Conservation (phyloP, 2,113 vertebrate species). For the Osmerus mordax region DNA sequence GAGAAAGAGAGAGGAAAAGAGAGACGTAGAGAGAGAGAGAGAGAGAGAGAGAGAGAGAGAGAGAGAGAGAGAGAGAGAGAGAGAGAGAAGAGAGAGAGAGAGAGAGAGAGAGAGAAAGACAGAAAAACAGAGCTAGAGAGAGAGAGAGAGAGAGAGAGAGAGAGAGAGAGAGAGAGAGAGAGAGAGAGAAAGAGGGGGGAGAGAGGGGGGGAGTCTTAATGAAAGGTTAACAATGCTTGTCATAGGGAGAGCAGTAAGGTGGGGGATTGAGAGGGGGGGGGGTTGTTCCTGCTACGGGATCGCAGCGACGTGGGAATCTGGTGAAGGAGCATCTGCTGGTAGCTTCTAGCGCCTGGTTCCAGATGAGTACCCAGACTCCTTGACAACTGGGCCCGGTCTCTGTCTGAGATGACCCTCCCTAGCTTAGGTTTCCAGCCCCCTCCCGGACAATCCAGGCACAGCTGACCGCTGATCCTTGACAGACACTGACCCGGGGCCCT, state of each 20-base stretch:
- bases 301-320: slow-evolving; percentile 44
- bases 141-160: slow-evolving; percentile 41
- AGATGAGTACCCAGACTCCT: slow-evolving; percentile 46
- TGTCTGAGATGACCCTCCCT: slow-evolving; percentile 9
- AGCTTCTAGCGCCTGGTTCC: slow-evolving; percentile 27
- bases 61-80: slow-evolving; percentile 24
- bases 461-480: slow-evolving; percentile 16
- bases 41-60: slow-evolving; percentile 18
- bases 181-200: slow-evolving; percentile 50
- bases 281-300: background rate
- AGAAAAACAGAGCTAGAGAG: slow-evolving; percentile 16
- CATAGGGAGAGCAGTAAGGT: slow-evolving; percentile 8
- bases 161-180: background rate
- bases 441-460: slow-evolving; percentile 12
- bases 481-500: background rate
- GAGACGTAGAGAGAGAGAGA: background rate
- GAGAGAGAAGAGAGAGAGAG: slow-evolving; percentile 32
- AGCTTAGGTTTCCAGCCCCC: background rate
- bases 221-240: slow-evolving; percentile 53
- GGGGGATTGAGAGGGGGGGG: too few relatives aligned
- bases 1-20: slow-evolving; percentile 39
- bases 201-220: slow-evolving; percentile 49
- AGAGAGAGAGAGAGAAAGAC: slow-evolving; percentile 47
- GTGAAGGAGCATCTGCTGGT: slow-evolving; percentile 26
- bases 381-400: slow-evolving; percentile 33